Percentiles rank a stretch among this genome's conserved stretches.
These are phyloP conservation scores for Phorcus lineatus DNA, from an alignment of 2,888 invertebrate species.

Conservation along the genomic window DNA sequence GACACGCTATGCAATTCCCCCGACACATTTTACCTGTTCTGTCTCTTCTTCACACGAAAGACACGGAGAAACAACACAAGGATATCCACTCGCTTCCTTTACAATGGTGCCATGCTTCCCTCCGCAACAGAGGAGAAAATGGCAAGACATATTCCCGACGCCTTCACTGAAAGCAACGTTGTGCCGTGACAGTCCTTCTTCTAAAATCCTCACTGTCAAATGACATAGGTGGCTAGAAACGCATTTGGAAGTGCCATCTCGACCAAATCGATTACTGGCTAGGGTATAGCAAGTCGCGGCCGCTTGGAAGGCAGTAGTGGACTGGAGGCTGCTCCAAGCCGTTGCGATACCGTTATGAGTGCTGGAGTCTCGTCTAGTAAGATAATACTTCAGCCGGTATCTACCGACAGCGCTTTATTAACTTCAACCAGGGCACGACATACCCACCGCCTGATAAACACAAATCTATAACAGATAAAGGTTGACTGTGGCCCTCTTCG, in stretches of 20 bases:
- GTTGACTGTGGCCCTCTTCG: too few relatives aligned
- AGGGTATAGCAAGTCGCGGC: neutral
- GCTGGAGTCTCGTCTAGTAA: too few relatives aligned
- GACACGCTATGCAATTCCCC: too few relatives aligned
- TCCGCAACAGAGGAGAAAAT: neutral
- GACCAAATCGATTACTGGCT: neutral
- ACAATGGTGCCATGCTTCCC: neutral
- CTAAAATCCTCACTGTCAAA: conserved; percentile 3
- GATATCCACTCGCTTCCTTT: neutral
- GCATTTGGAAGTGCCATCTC: neutral
- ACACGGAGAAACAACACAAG: neutral
- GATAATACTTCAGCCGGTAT: too few relatives aligned
- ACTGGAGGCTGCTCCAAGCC: neutral
- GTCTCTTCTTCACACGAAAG: neutral
- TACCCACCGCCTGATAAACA: too few relatives aligned
- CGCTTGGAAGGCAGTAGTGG: neutral
- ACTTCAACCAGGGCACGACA: too few relatives aligned
- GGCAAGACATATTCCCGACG: neutral
- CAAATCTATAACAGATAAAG: too few relatives aligned
- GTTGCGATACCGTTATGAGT: too few relatives aligned
- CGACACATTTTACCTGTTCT: neutral
- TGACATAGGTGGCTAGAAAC: neutral
- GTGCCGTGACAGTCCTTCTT: neutral
- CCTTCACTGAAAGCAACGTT: neutral
- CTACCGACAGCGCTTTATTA: too few relatives aligned